Conservation (phyloP, 2,113 vertebrate species). For the Myxocyprinus asiaticus region DNA sequence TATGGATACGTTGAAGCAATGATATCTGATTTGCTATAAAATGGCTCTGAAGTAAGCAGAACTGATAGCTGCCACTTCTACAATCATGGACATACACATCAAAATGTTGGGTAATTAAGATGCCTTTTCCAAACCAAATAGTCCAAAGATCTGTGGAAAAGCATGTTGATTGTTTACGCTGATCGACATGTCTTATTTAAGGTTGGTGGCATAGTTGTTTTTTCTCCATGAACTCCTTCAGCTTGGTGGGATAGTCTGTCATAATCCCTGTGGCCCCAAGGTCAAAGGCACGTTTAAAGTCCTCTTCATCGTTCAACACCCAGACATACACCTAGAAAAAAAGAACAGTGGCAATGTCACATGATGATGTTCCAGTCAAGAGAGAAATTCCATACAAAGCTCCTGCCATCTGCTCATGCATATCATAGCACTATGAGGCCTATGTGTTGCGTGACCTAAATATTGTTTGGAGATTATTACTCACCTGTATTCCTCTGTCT, state of each 20-base stretch:
- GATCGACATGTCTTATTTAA: constrained; percentile 45
- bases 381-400: constrained; percentile 28
- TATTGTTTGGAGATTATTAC: no score
- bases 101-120: neutral
- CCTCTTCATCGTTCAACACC: constrained; percentile 95
- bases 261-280: constrained; percentile 95
- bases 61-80: constrained; percentile 24
- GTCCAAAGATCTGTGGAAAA: constrained; percentile 1
- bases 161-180: neutral
- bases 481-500: constrained; percentile 93
- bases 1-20: neutral
- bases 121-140: neutral
- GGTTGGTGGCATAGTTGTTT: constrained; percentile 48
- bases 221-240: constrained; percentile 88
- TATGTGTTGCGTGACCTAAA: neutral
- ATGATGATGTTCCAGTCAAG: neutral
- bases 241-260: constrained; percentile 96
- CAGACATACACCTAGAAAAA: constrained; percentile 87
- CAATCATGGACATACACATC: neutral
- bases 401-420: constrained; percentile 12
- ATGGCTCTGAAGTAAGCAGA: neutral
- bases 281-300: constrained; percentile 93
- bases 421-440: neutral
- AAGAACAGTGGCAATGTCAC: neutral
- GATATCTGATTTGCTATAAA: neutral